These are phyloP conservation scores for Tautogolabrus adspersus DNA, from an alignment of 2,113 vertebrate genomes.

Conservation along the genomic window DNA sequence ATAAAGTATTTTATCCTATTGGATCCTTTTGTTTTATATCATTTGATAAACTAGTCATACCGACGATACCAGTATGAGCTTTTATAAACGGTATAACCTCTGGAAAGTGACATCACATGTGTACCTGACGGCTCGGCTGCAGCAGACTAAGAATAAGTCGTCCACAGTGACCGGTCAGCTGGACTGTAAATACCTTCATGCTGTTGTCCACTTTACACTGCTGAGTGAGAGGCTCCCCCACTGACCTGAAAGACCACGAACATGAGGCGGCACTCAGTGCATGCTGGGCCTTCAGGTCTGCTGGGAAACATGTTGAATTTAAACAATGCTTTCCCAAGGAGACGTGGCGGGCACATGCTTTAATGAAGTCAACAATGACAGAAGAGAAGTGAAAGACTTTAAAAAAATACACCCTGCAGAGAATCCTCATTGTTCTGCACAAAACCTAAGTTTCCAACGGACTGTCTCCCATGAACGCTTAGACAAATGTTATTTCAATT, in stretches of 20 bases:
- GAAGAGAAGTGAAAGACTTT: neutral
- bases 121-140: too few relatives aligned
- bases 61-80: too few relatives aligned
- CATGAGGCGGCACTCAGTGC: constrained; percentile 77
- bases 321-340: constrained; percentile 20
- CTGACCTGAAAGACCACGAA: constrained; percentile 45
- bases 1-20: too few relatives aligned
- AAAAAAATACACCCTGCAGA: neutral
- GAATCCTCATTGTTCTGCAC: neutral
- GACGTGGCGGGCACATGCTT: neutral
- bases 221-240: constrained; percentile 18
- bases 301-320: constrained; percentile 41
- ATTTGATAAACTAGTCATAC: too few relatives aligned
- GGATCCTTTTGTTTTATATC: too few relatives aligned
- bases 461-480: constrained; percentile 57
- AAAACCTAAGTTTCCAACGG: neutral
- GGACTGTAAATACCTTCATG: constrained; percentile 28
- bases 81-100: too few relatives aligned
- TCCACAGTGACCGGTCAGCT: neutral
- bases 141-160: neutral
- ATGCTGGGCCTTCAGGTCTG: constrained; percentile 68
- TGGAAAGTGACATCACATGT: too few relatives aligned
- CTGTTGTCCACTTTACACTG: constrained; percentile 1
- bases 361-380: constrained; percentile 4
- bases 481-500: constrained; percentile 71